Evolutionary conservation across 1,140 invertebrate genomes (phyloP).

Genomic region (Catajapyx aquilonaris): DNA sequence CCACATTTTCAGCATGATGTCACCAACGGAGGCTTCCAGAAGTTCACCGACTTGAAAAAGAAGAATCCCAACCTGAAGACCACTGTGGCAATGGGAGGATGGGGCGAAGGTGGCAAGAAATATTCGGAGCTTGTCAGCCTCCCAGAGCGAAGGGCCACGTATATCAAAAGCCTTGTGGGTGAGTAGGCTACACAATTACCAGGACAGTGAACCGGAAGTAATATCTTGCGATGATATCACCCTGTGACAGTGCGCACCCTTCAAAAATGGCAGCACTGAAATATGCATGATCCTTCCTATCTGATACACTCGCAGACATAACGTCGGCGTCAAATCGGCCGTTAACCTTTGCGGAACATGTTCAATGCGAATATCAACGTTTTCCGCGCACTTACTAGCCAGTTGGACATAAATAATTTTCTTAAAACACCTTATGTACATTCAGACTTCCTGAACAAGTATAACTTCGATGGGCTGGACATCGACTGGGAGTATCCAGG

Average conservation of each 20-base stretch:
- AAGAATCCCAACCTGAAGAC: conserved; percentile 19
- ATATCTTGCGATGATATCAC: too few relatives aligned
- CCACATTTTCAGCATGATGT: too few relatives aligned
- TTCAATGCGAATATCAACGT: background rate
- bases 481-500: too few relatives aligned
- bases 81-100: conserved; percentile 23
- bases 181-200: too few relatives aligned
- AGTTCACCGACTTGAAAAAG: conserved; percentile 12
- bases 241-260: too few relatives aligned
- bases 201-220: too few relatives aligned
- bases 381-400: conserved; percentile 4
- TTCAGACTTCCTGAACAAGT: conserved; percentile 6
- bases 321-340: too few relatives aligned
- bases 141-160: conserved; percentile 1
- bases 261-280: too few relatives aligned
- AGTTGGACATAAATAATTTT: conserved; percentile 17
- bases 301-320: too few relatives aligned
- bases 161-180: conserved; percentile 9
- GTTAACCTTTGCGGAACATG: background rate
- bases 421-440: conserved; percentile 14
- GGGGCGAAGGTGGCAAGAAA: conserved; percentile 15
- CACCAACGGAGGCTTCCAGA: conserved; percentile 34
- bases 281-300: too few relatives aligned
- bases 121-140: conserved; percentile 7
- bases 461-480: too few relatives aligned